Percentiles rank a stretch among this genome's conserved stretches.
Conservation (phyloP, 2,797 vertebrate species). For the Cryptoprocta ferox region DNA sequence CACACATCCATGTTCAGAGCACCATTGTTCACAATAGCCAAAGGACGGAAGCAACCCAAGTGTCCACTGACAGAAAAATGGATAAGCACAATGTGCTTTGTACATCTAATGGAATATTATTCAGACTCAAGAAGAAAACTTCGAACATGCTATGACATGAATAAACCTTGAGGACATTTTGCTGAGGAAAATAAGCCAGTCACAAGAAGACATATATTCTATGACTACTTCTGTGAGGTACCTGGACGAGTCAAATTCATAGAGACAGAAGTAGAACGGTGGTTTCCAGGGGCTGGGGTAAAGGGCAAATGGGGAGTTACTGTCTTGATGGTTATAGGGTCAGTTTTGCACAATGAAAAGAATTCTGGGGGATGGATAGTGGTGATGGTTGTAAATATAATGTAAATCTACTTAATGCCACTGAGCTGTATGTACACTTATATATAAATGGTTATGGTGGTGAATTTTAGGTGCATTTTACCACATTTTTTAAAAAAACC, state of each 20-base stretch:
- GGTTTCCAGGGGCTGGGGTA: background rate
- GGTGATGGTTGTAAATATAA: fast-evolving
- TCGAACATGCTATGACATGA: background rate
- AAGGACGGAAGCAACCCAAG: background rate
- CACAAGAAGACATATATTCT: background rate
- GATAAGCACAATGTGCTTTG: background rate
- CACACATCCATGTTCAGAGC: background rate
- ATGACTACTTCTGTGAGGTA: background rate
- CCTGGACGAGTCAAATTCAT: background rate
- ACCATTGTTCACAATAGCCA: background rate
- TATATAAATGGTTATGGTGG: background rate
- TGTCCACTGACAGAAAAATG: background rate
- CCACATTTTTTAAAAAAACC: background rate
- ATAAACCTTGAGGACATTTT: background rate
- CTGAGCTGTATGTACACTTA: no score
- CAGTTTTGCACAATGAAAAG: background rate
- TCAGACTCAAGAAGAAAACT: background rate
- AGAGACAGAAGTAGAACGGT: background rate
- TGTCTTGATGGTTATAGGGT: background rate
- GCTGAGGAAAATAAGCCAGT: background rate
- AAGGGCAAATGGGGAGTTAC: background rate
- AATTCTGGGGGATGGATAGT: background rate
- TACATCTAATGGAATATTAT: background rate
- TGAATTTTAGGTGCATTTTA: background rate
- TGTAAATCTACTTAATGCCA: background rate